phyloP scores from a whole-genome alignment of 2,888 invertebrate genomes.

The Sisyra nigra region DNA sequence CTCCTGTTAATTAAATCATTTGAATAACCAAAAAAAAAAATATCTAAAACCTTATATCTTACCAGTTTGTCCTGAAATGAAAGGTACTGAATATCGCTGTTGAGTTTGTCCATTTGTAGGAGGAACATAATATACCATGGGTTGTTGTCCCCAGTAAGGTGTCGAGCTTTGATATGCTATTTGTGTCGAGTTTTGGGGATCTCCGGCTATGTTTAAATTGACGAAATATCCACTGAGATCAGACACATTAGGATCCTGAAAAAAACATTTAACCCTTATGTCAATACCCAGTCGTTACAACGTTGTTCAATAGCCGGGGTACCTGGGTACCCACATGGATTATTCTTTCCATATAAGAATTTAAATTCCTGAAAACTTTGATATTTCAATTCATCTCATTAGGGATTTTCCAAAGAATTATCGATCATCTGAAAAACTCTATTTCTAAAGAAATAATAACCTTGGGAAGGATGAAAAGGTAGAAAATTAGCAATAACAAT shows the following conservation, averaged over 20 bases:
- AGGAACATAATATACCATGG: constrained; percentile 21
- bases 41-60: background rate
- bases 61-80: constrained; percentile 7
- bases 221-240: constrained; percentile 22
- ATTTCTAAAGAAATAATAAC: no score
- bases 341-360: no score
- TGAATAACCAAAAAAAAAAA: background rate
- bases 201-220: constrained; percentile 10
- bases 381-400: no score
- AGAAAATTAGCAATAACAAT: no score
- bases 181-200: constrained; percentile 11
- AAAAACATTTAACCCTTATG: no score
- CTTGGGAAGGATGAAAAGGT: no score
- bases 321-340: no score
- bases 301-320: no score
- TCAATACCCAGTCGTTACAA: no score
- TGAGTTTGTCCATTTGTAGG: constrained; percentile 15
- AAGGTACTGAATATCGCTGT: constrained; percentile 7
- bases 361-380: no score
- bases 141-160: constrained; percentile 13
- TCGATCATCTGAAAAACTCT: no score
- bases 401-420: no score
- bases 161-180: constrained; percentile 15
- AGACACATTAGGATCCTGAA: constrained; percentile 19
- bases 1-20: constrained; percentile 7